Evolutionary conservation across 2,797 vertebrate genomes (phyloP).

Genomic region (Macrochelys suwanniensis): DNA sequence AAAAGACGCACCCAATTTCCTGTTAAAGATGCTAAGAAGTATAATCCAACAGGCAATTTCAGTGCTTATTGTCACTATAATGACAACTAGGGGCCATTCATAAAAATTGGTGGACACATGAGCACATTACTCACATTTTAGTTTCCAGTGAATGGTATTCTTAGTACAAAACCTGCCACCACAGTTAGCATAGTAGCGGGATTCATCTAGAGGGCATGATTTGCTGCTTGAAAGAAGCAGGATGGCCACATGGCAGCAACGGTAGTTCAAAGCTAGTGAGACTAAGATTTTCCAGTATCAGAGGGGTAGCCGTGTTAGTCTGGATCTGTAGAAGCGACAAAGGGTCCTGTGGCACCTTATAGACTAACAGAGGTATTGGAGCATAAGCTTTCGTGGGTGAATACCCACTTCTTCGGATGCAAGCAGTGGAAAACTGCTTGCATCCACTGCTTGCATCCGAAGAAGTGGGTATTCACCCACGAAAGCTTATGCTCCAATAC

Average conservation of each 20-base stretch:
- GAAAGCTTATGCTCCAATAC: too few relatives aligned
- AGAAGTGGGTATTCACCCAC: too few relatives aligned
- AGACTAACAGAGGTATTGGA: too few relatives aligned
- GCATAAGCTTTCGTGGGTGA: too few relatives aligned
- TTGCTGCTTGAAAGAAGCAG: neutral
- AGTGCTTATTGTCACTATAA: neutral
- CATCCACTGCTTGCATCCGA: too few relatives aligned
- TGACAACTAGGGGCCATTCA: neutral
- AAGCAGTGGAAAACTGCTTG: too few relatives aligned
- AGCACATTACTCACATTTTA: neutral
- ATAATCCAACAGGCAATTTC: neutral
- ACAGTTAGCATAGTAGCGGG: neutral
- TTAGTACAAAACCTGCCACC: neutral
- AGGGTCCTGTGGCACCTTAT: too few relatives aligned
- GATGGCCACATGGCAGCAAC: neutral
- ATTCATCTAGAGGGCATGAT: neutral
- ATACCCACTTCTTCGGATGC: too few relatives aligned
- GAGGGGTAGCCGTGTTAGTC: too few relatives aligned
- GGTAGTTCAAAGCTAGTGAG: conserved; percentile 4
- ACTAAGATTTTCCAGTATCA: neutral
- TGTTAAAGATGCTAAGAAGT: neutral
- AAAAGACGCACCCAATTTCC: neutral
- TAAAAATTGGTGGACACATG: neutral
- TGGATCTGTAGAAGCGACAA: too few relatives aligned
- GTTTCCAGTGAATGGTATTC: neutral